Base-by-base conservation (phyloP, 2,888 invertebrate genomes). In the Philereme transversata region DNA sequence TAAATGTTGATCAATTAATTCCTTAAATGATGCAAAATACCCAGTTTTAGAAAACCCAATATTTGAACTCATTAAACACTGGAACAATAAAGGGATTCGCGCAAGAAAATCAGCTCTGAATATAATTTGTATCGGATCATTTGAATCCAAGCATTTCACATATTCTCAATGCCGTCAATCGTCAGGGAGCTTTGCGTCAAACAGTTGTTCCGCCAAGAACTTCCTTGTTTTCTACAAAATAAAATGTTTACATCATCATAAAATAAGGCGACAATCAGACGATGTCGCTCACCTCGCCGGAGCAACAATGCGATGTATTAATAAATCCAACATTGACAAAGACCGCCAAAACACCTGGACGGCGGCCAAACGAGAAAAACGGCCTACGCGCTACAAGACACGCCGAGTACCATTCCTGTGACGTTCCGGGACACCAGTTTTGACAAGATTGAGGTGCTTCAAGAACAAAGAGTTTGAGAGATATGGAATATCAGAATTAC, bases 241-340 rank as follows among this genome's bases (percentile, higher is more conserved):
- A 49, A 43, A 48, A 55, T 55, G 45, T 61, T 48, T 43, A 56
- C 52, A 49, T 51, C 48, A 55, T 47, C 55, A 52, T 51, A 57
- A 52, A 58, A 54, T 49, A 58, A 41, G 54, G 61, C 61, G 50
- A 63, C 67, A 68, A 69, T 70, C 60, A 69, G 47, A 49, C 68
- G 68, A 82, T 78, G 81, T 80, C 78, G 81, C 78, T 79, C 79
- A 83, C 83, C 83, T 87, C 88, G 87, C 79, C 79, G 66, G 75
- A 78, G 78, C 74, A 74, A 84, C 87, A 86, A 86, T 83, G 76
- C 76, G 75, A 77, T 82, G 78, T 90, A 92, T 90, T 90, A 92
- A 92, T 92, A 92, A 89, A 90, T 89, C 79, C 84, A 91, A 85
- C 92, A 92, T 92, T 92, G 92, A 92, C 92, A 92, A 85, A 92